These are phyloP conservation scores for Apocheima hispidaria DNA, from an alignment of 2,888 invertebrate species.

Conservation along the genomic window DNA sequence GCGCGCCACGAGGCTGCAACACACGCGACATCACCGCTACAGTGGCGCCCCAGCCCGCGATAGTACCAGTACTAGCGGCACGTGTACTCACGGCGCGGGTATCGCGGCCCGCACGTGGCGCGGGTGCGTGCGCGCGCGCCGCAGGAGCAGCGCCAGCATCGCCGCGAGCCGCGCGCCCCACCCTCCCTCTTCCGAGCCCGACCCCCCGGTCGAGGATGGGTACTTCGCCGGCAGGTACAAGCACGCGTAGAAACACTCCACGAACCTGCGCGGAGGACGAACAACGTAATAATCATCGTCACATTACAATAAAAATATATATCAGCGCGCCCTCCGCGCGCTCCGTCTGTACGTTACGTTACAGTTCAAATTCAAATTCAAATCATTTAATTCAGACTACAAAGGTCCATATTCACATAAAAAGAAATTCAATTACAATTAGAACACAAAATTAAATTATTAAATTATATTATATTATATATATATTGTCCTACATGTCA, in stretches of 20 bases:
- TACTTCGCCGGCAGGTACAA: slow-evolving; percentile 23
- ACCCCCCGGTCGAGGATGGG: neutral
- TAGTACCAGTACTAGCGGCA: too few relatives aligned
- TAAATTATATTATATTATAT: too few relatives aligned
- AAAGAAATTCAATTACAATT: too few relatives aligned
- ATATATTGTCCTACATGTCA: too few relatives aligned
- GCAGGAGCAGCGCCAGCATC: slow-evolving; percentile 2
- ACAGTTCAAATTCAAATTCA: too few relatives aligned
- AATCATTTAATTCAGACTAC: too few relatives aligned
- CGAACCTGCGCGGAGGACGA: slow-evolving; percentile 11
- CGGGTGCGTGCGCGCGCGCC: neutral
- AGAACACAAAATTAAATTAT: too few relatives aligned
- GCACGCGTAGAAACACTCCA: slow-evolving; percentile 25
- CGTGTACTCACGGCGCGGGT: slow-evolving; percentile 3
- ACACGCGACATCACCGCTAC: too few relatives aligned
- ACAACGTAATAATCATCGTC: neutral
- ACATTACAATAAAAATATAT: too few relatives aligned
- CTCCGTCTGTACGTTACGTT: slow-evolving; percentile 47
- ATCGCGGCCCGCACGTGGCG: neutral
- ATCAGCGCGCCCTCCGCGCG: slow-evolving; percentile 57
- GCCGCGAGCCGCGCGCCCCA: slow-evolving; percentile 1
- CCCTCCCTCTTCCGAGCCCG: neutral
- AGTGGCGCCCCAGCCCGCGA: too few relatives aligned
- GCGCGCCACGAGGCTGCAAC: neutral
- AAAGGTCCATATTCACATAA: too few relatives aligned